Evolutionary conservation across 1,140 invertebrate genomes (phyloP), one percentile per base, ranked within the genome.

Genomic region (Andricus grossulariae): DNA sequence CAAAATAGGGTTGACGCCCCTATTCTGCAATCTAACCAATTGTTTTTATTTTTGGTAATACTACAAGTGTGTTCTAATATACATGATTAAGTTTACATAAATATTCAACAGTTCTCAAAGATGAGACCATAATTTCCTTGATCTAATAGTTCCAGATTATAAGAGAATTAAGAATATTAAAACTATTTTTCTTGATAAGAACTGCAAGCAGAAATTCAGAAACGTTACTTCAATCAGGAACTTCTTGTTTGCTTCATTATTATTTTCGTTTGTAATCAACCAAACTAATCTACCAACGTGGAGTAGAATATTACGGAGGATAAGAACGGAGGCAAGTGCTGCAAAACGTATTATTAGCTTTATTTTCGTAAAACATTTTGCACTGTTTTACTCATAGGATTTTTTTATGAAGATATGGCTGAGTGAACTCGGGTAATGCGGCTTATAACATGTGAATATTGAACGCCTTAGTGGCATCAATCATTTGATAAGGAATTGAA

Each of bases 301-400:
- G 25, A 66, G 60, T 66, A 66, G 21, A 66, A 66, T 66, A 45
- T 45, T 66, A 66, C 39, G 32, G 60, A 66, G 15, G 25, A 66
- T 66, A 66, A 66, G 60, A 66, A 66, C 60, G 60, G 60, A 66
- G 60, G 60, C n/a, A 66, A 66, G 60, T 66, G 25, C 60, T 16
- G 5, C n/a, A 32, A 66, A 66, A 66, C 60, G 16, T 66, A 32
- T 45, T 66, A 66, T 66, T 66, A 66, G 60, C 32, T 66, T 66
- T 66, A 66, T 66, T 66, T 66, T 66, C 32, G 25, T 39, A 45
- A 21, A 66, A 39, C n/a, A 45, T 15, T 66, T 66, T 66, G 60
- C 60, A 66, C 60, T 66, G 45, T 66, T 66, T 66, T 66, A 13
- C 60, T 45, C 60, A 0, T 39, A 66, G 60, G 13, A 39, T n/a